Base-by-base conservation (phyloP, 2,888 invertebrate genomes). In the Idaea dimidiata region DNA sequence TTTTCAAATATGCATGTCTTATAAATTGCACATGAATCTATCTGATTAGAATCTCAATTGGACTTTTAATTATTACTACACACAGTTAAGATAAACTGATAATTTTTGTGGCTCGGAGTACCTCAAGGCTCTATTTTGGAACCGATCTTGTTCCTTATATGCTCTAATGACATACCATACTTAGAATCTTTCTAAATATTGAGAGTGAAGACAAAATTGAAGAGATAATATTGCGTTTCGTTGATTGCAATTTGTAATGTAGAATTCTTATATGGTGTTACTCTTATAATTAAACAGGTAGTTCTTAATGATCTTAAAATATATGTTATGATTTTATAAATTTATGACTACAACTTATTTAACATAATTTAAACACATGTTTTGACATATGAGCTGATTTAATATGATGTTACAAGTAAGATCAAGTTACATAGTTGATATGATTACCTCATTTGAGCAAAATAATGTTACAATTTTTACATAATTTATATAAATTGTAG, bases 31-130 rank as follows among this genome's bases (percentile, higher is more conserved):
- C 31, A 64, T 62, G 66, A 67, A 56, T 55, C 31, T 62, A 68
- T 67, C 63, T 63, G 60, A 64, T 65, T 66, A 56, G 58, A 63
- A 67, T 62, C 43, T 61, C 16, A 66, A 62, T 61, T 63, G 8
- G 33, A 62, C 10, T 56, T 64, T 61, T 55, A 62, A 68, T 66
- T 66, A 67, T 67, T 66, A 62, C 64, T 66, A 69, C 62, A 70
- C 67, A 68, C 63, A 69, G 57, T 67, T 62, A 68, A 67, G 68
- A 70, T 72, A 59, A 59, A 58, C 2, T 14, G 68, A 70, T 69
- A 66, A 63, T 43, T 10, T 43, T 43, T 3, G 58, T 54, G 57
- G 58, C 64, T 24, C 24, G 61, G 67, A 57, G 64, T 68, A 32
- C 59, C 64, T 63, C 66, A 69, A 59, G 68, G 68, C 14, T 62